Evolutionary conservation across 2,113 vertebrate species (phyloP).

Genomic region (Phaethon lepturus): DNA sequence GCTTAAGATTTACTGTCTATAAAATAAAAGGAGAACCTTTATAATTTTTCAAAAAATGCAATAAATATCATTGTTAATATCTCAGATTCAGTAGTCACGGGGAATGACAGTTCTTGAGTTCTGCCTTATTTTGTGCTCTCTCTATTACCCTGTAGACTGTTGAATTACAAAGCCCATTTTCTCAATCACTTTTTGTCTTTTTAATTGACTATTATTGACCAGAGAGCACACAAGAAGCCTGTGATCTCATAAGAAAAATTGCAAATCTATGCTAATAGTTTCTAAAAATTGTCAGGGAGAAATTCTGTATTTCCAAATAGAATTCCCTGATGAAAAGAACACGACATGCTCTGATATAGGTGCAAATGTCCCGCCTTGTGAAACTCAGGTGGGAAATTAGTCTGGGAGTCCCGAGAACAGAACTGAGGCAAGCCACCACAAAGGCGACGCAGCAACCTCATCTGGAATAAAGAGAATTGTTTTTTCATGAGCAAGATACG

Average conservation of each 20-base stretch:
- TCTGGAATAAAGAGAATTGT: not conserved
- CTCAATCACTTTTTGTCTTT: not conserved
- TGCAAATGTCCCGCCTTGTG: fast-evolving
- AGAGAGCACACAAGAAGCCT: not conserved
- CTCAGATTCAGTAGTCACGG: not conserved
- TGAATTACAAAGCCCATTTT: not conserved
- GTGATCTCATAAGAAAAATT: not conserved
- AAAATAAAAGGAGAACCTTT: not conserved
- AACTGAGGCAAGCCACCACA: not conserved
- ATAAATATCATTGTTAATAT: not conserved
- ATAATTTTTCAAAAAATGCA: not conserved
- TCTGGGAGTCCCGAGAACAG: not conserved
- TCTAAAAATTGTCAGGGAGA: not conserved
- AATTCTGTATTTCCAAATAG: not conserved
- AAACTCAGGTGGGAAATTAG: not conserved
- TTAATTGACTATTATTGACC: not conserved
- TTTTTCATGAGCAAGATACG: not conserved
- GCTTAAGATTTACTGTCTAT: not conserved
- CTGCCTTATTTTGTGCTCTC: not conserved
- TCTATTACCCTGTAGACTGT: fast-evolving
- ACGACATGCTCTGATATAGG: not conserved
- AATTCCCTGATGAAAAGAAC: not conserved
- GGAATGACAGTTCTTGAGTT: not conserved
- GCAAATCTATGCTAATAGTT: not conserved
- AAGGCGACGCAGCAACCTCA: not conserved